phyloP scores from a whole-genome alignment of 2,888 invertebrate species.

The Catotricha subobsoleta region DNA sequence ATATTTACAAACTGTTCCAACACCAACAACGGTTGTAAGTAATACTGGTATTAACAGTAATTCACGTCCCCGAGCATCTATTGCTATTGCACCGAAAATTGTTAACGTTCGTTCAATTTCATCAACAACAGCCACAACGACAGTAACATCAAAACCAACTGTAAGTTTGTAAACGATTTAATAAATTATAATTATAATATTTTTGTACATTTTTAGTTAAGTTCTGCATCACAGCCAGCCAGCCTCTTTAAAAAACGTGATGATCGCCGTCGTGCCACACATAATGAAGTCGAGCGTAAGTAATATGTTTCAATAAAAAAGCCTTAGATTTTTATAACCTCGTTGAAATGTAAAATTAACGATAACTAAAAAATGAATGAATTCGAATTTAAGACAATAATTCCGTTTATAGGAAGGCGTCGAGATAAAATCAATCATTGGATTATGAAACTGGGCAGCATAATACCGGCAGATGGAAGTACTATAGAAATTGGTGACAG shows the following conservation, averaged over 20 bases:
- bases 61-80: not conserved
- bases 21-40: not conserved
- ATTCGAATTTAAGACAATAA: not conserved
- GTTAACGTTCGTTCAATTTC: not conserved
- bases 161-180: not conserved
- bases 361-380: no score
- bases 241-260: constrained; percentile 42
- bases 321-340: no score
- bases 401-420: constrained; percentile 33
- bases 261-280: constrained; percentile 76
- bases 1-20: not conserved
- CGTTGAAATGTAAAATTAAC: no score
- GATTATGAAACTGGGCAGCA: constrained; percentile 82
- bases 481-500: not conserved
- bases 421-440: constrained; percentile 94
- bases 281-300: constrained; percentile 81
- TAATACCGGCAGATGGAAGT: constrained; percentile 49
- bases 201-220: no score
- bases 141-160: not conserved
- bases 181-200: no score
- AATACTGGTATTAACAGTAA: not conserved
- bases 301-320: not conserved
- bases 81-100: constrained; percentile 1
- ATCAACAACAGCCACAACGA: not conserved
- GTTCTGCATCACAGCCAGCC: not conserved